phyloP scores from a whole-genome alignment of 2,113 vertebrate genomes.

The Entomyzon cyanotis region DNA sequence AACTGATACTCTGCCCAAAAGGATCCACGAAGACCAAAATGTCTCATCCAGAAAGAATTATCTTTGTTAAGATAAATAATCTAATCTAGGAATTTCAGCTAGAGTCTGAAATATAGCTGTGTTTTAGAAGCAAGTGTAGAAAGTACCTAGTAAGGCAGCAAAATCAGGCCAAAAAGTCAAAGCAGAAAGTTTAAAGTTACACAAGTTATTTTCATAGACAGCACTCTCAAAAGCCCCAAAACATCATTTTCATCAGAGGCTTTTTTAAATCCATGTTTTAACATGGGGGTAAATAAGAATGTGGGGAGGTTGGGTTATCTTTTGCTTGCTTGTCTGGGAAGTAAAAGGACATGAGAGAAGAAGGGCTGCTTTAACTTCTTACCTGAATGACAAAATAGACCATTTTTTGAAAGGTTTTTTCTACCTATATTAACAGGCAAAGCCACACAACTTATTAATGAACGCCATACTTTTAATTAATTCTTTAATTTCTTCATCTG shows the following conservation, averaged over 20 bases:
- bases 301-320: neutral
- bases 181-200: neutral
- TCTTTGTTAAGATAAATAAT: neutral
- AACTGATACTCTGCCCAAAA: neutral
- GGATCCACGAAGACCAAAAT: neutral
- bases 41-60: neutral
- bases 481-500: neutral
- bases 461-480: neutral
- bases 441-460: neutral
- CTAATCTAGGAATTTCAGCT: neutral
- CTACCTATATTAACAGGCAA: neutral
- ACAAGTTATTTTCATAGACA: neutral
- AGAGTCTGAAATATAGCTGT: neutral
- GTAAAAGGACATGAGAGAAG: neutral
- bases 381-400: neutral
- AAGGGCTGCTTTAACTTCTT: neutral
- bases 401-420: neutral
- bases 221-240: neutral
- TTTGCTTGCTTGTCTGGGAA: neutral
- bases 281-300: neutral
- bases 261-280: neutral
- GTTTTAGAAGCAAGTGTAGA: neutral
- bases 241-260: neutral
- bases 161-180: neutral
- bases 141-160: neutral